Evolutionary conservation across 2,888 invertebrate genomes (phyloP).

Genomic region (Tachina lurida): DNA sequence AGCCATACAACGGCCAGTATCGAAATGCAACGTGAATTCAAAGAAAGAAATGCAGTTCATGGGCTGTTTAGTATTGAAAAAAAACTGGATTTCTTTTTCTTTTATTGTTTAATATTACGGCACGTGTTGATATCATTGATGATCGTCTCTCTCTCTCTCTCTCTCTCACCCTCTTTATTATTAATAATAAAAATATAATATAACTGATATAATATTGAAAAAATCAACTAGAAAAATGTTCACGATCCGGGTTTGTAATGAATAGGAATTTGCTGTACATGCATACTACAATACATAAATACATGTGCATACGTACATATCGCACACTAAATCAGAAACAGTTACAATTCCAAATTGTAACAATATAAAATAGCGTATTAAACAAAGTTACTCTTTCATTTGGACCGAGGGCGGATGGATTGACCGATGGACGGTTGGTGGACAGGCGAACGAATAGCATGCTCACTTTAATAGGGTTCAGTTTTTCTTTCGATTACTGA

Average conservation of each 20-base stretch:
- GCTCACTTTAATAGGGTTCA: no score
- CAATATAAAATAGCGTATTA: background rate
- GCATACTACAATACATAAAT: no score
- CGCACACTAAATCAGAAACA: no score
- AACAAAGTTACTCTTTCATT: no score
- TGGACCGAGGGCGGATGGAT: no score
- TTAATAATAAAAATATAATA: background rate
- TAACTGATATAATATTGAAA: constrained; percentile 51
- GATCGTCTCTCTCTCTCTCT: constrained; percentile 36
- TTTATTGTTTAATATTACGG: constrained; percentile 57
- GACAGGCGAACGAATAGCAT: no score
- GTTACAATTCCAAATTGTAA: background rate
- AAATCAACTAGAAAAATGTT: constrained; percentile 29
- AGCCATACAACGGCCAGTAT: constrained; percentile 20
- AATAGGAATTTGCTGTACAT: background rate
- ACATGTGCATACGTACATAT: no score
- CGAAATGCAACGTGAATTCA: constrained; percentile 18
- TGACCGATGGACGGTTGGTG: no score
- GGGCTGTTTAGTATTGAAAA: background rate
- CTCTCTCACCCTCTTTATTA: constrained; percentile 20
- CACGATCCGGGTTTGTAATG: constrained; percentile 17
- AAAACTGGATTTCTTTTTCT: constrained; percentile 55
- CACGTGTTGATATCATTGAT: constrained; percentile 72
- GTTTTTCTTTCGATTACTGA: no score
- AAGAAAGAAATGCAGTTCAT: constrained; percentile 34